These are phyloP conservation scores for Salarias fasciatus DNA, from an alignment of 2,797 vertebrate species.

Conservation along the genomic window DNA sequence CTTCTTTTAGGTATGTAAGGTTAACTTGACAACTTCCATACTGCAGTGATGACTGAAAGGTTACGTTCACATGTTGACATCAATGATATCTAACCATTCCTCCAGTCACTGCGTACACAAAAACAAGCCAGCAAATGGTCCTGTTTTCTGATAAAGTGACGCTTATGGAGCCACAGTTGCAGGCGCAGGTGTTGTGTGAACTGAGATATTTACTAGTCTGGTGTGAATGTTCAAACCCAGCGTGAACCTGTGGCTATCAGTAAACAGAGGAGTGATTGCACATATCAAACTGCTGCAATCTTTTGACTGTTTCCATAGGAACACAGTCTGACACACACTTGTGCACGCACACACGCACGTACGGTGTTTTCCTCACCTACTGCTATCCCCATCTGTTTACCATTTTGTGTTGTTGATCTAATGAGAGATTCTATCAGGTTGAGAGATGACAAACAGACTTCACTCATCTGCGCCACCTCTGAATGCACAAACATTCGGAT, in stretches of 20 bases:
- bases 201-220: conserved; percentile 26
- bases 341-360: conserved; percentile 29
- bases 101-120: neutral
- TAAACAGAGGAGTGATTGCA: conserved; percentile 43
- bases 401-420: conserved; percentile 56
- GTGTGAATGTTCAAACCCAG: conserved; percentile 23
- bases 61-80: neutral
- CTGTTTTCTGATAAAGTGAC: conserved; percentile 21
- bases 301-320: conserved; percentile 63
- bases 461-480: conserved; percentile 22
- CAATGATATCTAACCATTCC: neutral
- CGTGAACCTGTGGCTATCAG: conserved; percentile 20
- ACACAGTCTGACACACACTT: conserved; percentile 48
- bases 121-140: neutral
- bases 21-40: no score
- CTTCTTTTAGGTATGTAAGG: no score
- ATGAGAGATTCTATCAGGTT: conserved; percentile 48
- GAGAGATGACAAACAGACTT: conserved; percentile 21
- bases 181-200: conserved; percentile 11
- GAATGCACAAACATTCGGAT: conserved; percentile 33
- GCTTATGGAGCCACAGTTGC: neutral
- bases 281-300: conserved; percentile 35
- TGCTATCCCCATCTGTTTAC: conserved; percentile 69
- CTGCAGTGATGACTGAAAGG: neutral
- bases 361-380: conserved; percentile 49